phyloP scores from a whole-genome alignment of 2,888 invertebrate species.

The Caenorhabditis panamensis region DNA sequence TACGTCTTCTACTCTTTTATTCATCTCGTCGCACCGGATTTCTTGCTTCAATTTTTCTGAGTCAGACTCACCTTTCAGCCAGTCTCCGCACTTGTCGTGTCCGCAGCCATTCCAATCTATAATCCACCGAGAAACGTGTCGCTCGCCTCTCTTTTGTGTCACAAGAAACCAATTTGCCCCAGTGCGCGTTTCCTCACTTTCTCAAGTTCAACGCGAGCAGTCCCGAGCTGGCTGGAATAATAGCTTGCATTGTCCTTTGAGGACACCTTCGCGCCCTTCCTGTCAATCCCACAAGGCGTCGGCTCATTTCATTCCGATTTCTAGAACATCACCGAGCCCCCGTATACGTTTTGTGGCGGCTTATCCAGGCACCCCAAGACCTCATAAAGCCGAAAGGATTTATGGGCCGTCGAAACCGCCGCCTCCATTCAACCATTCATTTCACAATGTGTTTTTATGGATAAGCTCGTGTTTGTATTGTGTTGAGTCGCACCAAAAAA shows the following conservation, averaged over 20 bases:
- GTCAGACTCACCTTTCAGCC: neutral
- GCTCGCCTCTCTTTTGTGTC: constrained; percentile 19
- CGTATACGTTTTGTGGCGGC: constrained; percentile 18
- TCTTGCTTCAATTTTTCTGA: neutral
- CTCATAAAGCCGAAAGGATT: constrained; percentile 53
- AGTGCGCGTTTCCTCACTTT: constrained; percentile 43
- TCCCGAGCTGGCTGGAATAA: constrained; percentile 38
- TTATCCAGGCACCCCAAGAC: constrained; percentile 16
- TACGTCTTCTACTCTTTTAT: constrained; percentile 14
- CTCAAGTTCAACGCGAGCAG: constrained; percentile 43
- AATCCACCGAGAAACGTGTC: neutral
- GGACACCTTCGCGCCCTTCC: constrained; percentile 45
- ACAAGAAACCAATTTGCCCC: constrained; percentile 53
- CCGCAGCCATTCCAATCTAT: constrained; percentile 14
- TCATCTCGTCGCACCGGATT: constrained; percentile 8
- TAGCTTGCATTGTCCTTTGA: constrained; percentile 38
- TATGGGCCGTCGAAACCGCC: constrained; percentile 25
- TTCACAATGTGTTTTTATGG: constrained; percentile 30
- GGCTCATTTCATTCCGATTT: neutral
- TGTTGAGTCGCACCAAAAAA: constrained; percentile 33
- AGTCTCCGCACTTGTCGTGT: too few species aligned
- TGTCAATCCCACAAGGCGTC: constrained; percentile 1
- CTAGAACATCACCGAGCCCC: neutral
- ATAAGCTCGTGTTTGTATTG: constrained; percentile 16
- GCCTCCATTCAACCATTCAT: constrained; percentile 47